Evolutionary conservation across 2,113 vertebrate genomes (phyloP), one percentile per base, ranked within the genome.

Genomic region (Ursus arctos): DNA sequence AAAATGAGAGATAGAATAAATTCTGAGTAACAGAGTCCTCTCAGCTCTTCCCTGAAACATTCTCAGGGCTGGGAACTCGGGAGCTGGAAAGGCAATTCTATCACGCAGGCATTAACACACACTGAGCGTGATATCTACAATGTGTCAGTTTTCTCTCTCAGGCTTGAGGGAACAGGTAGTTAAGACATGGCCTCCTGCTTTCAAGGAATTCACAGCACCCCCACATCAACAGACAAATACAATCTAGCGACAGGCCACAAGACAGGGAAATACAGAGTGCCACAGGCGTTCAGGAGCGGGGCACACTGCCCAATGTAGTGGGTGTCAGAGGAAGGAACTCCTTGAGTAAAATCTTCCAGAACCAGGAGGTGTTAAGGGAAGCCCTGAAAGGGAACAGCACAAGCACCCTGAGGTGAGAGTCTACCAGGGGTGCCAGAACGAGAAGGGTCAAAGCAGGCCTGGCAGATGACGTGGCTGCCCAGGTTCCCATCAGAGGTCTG

Each of bases 391-490:
- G 43, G 26, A 59, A 33, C n/a, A 40, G 43, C 7, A 40, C 8
- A 61, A 63, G 71, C 22, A 21, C 43, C 36, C 31, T 36, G 24
- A 63, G 21, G 53, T 24, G 8, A 57, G 69, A 97, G 67, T 3
- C 28, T 28, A 69, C 22, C 0, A 0, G 31, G 43, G 19, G 4
- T 14, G 22, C 21, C 65, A 63, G 7, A 65, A 57, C 22, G 0
- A 49, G 1, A 1, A 21, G 21, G 12, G 31, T 71, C 51, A 82
- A 47, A 26, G 36, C 8, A 40, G 19, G 51, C 47, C 19, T 28
- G 26, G 51, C 0, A 28, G 19, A 69, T 0, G 0, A 24, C 7
- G 0, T 8, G 57, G 76, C 0, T 69, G 49, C 18, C 79, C 74
- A 55, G 31, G 31, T 61, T 79, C 21, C 88, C 74, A 43, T 40